These are phyloP conservation scores for Watsonalla binaria DNA, from an alignment of 2,888 invertebrate species.

Conservation along the genomic window DNA sequence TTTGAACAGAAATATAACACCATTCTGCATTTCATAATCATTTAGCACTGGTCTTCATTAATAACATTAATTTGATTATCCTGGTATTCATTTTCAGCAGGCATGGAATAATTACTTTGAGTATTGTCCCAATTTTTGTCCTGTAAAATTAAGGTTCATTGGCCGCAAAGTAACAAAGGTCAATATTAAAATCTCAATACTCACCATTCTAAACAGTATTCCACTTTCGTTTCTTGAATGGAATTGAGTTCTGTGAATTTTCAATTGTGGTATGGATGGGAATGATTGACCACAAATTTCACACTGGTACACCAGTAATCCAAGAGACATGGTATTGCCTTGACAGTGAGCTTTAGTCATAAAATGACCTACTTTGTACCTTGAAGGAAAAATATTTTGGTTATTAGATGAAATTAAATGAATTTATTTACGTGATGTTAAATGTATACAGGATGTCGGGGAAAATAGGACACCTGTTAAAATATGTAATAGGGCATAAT, in stretches of 20 bases:
- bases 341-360: conserved; percentile 48
- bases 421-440: too few relatives aligned
- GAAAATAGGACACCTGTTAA: too few relatives aligned
- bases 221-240: conserved; percentile 46
- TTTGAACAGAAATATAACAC: background rate
- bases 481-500: too few relatives aligned
- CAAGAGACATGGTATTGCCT: conserved; percentile 25
- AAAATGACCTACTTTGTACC: conserved; percentile 67
- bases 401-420: background rate
- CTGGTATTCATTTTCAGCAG: conserved; percentile 21
- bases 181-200: conserved; percentile 10
- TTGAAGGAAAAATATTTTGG: conserved; percentile 25
- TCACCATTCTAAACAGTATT: conserved; percentile 34
- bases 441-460: too few relatives aligned
- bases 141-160: conserved; percentile 10
- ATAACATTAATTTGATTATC: conserved; percentile 13
- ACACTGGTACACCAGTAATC: conserved; percentile 61
- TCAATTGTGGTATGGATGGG: conserved; percentile 41
- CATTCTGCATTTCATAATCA: background rate
- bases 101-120: conserved; percentile 18
- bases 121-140: conserved; percentile 23
- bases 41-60: conserved; percentile 7
- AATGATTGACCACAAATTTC: conserved; percentile 62
- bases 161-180: background rate
- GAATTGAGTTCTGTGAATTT: conserved; percentile 52